Conservation (phyloP, 2,113 vertebrate species). For the Callocephalon fimbriatum region DNA sequence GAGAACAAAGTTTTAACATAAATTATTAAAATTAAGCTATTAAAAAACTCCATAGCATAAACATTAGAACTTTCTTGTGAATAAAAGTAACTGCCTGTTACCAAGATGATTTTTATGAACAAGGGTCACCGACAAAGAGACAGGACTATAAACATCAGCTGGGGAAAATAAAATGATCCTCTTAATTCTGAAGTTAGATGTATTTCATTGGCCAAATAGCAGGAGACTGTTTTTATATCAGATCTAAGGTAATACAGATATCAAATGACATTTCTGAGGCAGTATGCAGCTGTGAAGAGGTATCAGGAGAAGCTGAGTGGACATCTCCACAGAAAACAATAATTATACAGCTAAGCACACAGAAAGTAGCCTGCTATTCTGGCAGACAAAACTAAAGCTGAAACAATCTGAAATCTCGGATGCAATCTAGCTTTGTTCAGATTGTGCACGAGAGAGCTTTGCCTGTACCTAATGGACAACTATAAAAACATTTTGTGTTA, state of each 20-base stretch:
- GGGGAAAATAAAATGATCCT: not conserved
- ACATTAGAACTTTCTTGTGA: not conserved
- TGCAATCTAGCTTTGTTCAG: not conserved
- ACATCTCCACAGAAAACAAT: not conserved
- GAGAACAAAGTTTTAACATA: not conserved
- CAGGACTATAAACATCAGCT: not conserved
- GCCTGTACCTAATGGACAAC: not conserved
- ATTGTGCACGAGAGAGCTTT: not conserved
- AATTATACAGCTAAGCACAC: not conserved
- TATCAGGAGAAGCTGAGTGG: not conserved
- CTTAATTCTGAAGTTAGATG: not conserved
- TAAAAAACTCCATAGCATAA: not conserved
- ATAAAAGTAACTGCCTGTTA: not conserved
- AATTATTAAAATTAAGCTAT: slow-evolving; percentile 7
- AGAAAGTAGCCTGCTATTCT: not conserved
- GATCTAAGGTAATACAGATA: not conserved
- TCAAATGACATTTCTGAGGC: not conserved
- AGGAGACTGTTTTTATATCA: not conserved
- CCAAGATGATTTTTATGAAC: not conserved
- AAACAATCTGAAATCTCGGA: not conserved
- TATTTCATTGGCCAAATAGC: not conserved
- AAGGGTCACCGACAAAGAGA: not conserved
- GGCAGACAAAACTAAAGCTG: not conserved
- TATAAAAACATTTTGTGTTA: not conserved
- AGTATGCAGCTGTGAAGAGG: not conserved